These are phyloP conservation scores for Cabera pusaria DNA, from an alignment of 2,888 invertebrate genomes.

Conservation along the genomic window DNA sequence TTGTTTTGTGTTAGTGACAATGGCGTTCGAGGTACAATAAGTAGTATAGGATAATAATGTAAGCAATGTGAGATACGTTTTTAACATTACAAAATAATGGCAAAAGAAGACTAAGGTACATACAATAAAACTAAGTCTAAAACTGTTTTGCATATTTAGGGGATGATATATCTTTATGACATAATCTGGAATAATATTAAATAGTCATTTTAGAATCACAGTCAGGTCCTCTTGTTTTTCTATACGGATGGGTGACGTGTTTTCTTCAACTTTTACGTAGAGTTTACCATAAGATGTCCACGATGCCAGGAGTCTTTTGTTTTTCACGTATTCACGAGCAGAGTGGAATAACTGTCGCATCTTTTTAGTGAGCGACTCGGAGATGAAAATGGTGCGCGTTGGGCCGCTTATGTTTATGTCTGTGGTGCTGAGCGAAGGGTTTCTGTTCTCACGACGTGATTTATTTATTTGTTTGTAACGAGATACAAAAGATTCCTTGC, in stretches of 20 bases:
- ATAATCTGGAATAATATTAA: no score
- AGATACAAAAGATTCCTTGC: slow-evolving; percentile 9
- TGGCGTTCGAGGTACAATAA: no score
- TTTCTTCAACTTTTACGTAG: slow-evolving; percentile 18
- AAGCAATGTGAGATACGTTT: no score
- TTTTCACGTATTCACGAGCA: slow-evolving; percentile 16
- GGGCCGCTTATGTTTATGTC: slow-evolving; percentile 17
- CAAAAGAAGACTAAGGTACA: neutral
- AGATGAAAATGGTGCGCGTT: slow-evolving; percentile 15
- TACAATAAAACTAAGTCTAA: no score
- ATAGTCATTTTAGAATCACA: slow-evolving; percentile 19
- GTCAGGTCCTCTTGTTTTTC: slow-evolving; percentile 6
- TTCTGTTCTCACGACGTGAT: slow-evolving; percentile 17
- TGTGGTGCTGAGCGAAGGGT: slow-evolving; percentile 16
- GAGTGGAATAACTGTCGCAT: slow-evolving; percentile 9
- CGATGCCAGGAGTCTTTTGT: slow-evolving; percentile 14
- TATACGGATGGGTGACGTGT: slow-evolving; percentile 10
- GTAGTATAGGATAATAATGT: no score
- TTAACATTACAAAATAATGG: neutral
- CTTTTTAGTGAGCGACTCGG: slow-evolving; percentile 15
- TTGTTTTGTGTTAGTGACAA: no score
- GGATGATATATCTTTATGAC: no score
- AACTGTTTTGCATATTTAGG: no score
- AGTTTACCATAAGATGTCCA: slow-evolving; percentile 25
- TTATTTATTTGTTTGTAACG: slow-evolving; percentile 8